phyloP scores from a whole-genome alignment of 1,140 invertebrate genomes.

The Hycleus phaleratus region DNA sequence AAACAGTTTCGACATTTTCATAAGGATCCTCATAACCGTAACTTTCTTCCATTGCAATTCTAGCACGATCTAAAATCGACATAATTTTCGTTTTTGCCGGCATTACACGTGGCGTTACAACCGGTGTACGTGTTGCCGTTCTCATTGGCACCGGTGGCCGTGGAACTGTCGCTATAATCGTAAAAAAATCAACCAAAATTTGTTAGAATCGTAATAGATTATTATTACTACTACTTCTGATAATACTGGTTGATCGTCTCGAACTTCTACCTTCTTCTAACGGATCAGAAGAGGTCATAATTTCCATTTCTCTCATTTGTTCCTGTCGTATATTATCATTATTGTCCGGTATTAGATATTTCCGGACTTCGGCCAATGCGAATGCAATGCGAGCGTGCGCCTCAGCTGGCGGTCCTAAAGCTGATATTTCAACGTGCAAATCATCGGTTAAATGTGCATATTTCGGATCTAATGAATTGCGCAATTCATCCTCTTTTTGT shows the following conservation, averaged over 20 bases:
- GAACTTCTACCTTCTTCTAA: conserved; percentile 19
- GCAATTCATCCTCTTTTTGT: conserved; percentile 81
- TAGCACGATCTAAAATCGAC: conserved; percentile 71
- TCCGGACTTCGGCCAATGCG: conserved; percentile 69
- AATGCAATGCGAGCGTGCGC: conserved; percentile 82
- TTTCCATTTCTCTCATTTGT: conserved; percentile 79
- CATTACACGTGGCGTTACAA: conserved; percentile 45
- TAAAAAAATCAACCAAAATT: background rate
- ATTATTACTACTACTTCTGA: conserved; percentile 5
- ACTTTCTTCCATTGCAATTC: conserved; percentile 69
- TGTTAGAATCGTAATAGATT: background rate
- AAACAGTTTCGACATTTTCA: conserved; percentile 21
- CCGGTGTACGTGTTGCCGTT: conserved; percentile 42
- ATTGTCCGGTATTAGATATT: conserved; percentile 69
- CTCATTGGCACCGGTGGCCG: conserved; percentile 33
- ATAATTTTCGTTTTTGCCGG: conserved; percentile 71
- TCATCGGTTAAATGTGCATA: conserved; percentile 85
- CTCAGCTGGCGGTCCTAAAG: conserved; percentile 75
- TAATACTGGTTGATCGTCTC: conserved; percentile 8
- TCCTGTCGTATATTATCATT: conserved; percentile 81
- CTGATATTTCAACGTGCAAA: conserved; percentile 84
- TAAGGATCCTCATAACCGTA: conserved; percentile 48
- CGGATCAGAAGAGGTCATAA: conserved; percentile 46
- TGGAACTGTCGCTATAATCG: conserved; percentile 15
- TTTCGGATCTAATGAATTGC: conserved; percentile 76